Evolutionary conservation across 1,140 invertebrate genomes (phyloP).

Genomic region (Aphidius ervi): DNA sequence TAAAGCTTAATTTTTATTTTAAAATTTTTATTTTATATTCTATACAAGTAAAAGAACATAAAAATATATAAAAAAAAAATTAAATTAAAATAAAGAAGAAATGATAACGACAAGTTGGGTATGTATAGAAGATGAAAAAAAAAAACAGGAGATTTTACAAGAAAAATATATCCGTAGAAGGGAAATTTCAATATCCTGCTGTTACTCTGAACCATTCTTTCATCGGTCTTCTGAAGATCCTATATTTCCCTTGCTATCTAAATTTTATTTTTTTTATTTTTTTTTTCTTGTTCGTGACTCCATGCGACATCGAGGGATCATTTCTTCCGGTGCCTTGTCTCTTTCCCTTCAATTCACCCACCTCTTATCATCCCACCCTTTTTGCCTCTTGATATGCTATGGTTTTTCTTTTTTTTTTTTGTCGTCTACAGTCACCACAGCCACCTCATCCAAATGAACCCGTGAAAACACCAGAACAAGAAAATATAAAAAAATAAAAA

Average conservation of each 20-base stretch:
- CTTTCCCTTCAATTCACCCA: conserved; percentile 2
- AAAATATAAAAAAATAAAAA: too few species aligned
- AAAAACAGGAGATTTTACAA: conserved; percentile 21
- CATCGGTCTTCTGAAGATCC: conserved; percentile 16
- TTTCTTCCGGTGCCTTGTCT: conserved; percentile 19
- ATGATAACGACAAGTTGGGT: conserved; percentile 11
- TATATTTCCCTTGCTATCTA: not conserved
- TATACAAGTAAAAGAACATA: too few species aligned
- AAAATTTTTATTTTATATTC: too few species aligned
- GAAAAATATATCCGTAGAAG: conserved; percentile 28
- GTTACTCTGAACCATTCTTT: conserved; percentile 18
- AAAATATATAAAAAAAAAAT: too few species aligned
- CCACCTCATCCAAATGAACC: too few species aligned
- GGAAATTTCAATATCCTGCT: conserved; percentile 32
- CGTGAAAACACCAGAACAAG: not conserved
- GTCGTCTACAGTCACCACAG: too few species aligned
- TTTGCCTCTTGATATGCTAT: not conserved
- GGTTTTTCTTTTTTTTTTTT: too few species aligned
- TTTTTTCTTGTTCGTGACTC: conserved; percentile 24
- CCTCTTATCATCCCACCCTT: conserved; percentile 8
- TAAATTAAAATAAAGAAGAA: too few species aligned
- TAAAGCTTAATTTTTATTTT: too few species aligned
- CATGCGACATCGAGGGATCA: conserved; percentile 25
- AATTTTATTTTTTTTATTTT: not conserved
- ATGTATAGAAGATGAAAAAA: not conserved